Evolutionary conservation across 2,113 vertebrate species (phyloP), one percentile per base, ranked within the genome.

Genomic region (Halcyon senegalensis): DNA sequence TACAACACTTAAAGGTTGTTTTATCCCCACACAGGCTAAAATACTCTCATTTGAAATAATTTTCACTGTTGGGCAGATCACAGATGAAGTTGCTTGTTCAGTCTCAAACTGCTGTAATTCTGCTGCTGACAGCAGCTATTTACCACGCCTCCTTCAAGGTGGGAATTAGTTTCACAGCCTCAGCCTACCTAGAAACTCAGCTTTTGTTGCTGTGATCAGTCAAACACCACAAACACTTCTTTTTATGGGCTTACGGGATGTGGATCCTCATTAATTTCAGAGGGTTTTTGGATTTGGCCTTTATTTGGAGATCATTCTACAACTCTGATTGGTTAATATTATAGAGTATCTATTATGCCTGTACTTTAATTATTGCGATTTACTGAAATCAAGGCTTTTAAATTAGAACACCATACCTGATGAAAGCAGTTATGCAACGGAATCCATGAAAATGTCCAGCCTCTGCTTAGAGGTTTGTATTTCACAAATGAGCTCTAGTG

Each of bases 181-280:
- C 43, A 27, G 7, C 63, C 55, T 85, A 76, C 23, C 19, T 58
- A 51, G 50, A 27, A 51, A 51, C 50, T 14, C 60, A 67, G 46
- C 53, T 89, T 80, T 43, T 72, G 50, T 35, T 63, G 28, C 46
- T 2, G 0, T 60, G 37, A 50, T 78, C 48, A 50, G 27, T 69
- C 43, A 55, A 55, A 20, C 5, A 28, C 10, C 11, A 43, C 1
- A 4, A 72, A 13, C 0, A 2, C 37, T n/a, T 60, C 7, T 33
- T 87, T 77, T 80, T 13, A 33, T 41, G 41, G 17, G 5, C 11
- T 53, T 73, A 8, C 30, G 66, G 12, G 14, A 16, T 73, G 66
- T 15, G 69, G 16, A 19, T 43, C 25, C 9, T 74, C 6, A 13
- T 35, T 73, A 16, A 50, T 0, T 74, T 82, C 69, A 69, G 44